Evolutionary conservation across 2,113 vertebrate genomes (phyloP).

Genomic region (Silurus asotus): DNA sequence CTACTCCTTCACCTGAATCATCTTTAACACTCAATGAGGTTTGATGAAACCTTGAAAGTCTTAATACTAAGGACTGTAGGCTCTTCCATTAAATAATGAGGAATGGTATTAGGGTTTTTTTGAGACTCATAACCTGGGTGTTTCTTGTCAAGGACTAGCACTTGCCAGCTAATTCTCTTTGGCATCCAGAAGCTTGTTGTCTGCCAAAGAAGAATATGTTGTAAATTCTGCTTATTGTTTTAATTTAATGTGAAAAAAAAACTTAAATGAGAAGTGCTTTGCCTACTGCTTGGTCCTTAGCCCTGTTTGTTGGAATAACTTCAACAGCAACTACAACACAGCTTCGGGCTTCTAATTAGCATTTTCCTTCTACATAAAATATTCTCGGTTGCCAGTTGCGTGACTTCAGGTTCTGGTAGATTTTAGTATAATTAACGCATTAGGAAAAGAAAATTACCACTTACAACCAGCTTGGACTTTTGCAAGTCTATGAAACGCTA

Average conservation of each 20-base stretch:
- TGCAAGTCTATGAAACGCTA: conserved; percentile 22
- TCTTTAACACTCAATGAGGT: conserved; percentile 7
- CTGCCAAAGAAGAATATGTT: not conserved
- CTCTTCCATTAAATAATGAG: not conserved
- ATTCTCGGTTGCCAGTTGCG: conserved; percentile 15
- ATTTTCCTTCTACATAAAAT: conserved; percentile 18
- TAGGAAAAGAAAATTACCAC: conserved; percentile 35
- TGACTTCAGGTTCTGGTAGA: conserved; percentile 19
- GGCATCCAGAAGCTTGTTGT: not conserved
- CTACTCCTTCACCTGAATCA: conserved; percentile 3
- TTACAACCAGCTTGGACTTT: conserved; percentile 23
- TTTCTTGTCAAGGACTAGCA: not conserved
- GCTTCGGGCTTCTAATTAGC: conserved; percentile 1
- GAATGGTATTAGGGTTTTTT: not conserved
- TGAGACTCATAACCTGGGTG: not conserved
- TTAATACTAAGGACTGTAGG: not conserved
- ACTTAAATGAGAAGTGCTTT: not conserved
- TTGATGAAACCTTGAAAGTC: conserved; percentile 24
- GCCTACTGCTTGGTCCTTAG: not conserved
- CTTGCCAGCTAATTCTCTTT: not conserved
- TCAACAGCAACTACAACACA: not conserved
- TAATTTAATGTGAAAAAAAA: not conserved
- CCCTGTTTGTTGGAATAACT: conserved; percentile 15
- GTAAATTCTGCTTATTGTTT: not conserved
- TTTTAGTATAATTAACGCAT: conserved; percentile 19